Base-by-base conservation (phyloP, 2,797 vertebrate species). In the Galago senegalensis region DNA sequence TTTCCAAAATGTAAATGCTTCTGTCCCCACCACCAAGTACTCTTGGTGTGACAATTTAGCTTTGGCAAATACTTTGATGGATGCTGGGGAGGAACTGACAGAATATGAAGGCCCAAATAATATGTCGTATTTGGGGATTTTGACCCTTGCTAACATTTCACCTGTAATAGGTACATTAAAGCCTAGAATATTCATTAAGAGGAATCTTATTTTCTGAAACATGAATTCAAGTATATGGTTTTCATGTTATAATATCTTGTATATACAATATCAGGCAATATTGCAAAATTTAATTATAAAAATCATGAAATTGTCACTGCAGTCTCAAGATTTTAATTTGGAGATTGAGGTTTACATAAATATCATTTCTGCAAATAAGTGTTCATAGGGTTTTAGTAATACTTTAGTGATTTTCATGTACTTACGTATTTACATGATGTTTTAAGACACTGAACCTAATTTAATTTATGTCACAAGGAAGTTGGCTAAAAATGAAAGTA, bases 331-430 rank as follows among this genome's bases (percentile, higher is more conserved):
- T 56, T 65, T 53, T 61, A 63, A 89, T 76, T 79, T 23, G 31
- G n/a, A 25, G n/a, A 89, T 37, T 29, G 34, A 77, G 34, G 4
- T 89, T 89, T 43, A 34, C n/a, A 11, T 81, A 75, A 53, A 34
- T 85, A 91, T 73, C 65, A 79, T 83, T 95, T 79, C 13, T 72
- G 70, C 40, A 20, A 31, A 46, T 88, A 83, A 20, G 29, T n/a
- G 5, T 20, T 46, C 10, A 34, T 67, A 43, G 46, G 14, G 37
- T 73, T 67, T 91, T 75, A 17, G 53, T 56, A 87, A 75, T 16
- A 18, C 37, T 77, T 56, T 56, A 23, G 18, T 72, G 17, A 89
- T 77, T 46, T 86, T 86, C 82, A 83, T 80, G 7, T 70, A 31
- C n/a, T 58, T 49, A 40, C 25, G 9, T 91, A 43, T 60, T 83